phyloP scores from a whole-genome alignment of 2,888 invertebrate species.

The Polia nebulosa region DNA sequence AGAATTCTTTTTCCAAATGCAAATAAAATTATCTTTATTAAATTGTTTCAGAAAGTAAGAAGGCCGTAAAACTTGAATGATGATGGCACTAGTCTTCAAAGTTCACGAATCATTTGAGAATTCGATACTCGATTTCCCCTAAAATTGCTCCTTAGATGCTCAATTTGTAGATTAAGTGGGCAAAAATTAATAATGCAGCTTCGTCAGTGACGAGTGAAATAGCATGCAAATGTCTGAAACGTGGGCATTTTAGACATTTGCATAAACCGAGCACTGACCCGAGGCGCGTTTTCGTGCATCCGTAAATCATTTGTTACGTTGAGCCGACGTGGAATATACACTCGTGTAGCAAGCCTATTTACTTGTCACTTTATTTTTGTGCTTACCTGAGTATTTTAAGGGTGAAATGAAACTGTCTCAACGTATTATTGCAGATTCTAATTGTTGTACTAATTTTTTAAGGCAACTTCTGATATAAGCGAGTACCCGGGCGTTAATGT shows the following conservation, averaged over 20 bases:
- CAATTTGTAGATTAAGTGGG: conserved; percentile 17
- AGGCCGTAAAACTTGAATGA: neutral
- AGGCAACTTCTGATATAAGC: no score
- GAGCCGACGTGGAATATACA: neutral
- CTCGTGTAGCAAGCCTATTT: conserved; percentile 1
- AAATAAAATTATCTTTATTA: conserved; percentile 28
- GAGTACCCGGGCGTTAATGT: no score
- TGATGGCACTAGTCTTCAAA: conserved; percentile 2
- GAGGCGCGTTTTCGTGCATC: conserved; percentile 22
- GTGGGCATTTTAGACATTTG: conserved; percentile 34
- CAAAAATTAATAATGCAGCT: conserved; percentile 29
- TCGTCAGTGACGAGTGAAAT: conserved; percentile 29
- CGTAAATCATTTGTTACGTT: conserved; percentile 19
- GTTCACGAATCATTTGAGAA: conserved; percentile 3
- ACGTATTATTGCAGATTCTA: no score
- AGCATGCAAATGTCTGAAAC: conserved; percentile 37
- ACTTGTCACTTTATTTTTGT: neutral
- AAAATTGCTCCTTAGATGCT: conserved; percentile 13
- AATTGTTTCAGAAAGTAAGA: conserved; percentile 22
- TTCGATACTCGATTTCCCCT: conserved; percentile 8
- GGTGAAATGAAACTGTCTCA: no score
- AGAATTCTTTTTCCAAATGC: neutral
- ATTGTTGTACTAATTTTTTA: no score
- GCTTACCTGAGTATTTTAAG: neutral
- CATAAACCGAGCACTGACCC: conserved; percentile 27